Evolutionary conservation across 2,797 vertebrate species (phyloP).

Genomic region (Melanogrammus aeglefinus): DNA sequence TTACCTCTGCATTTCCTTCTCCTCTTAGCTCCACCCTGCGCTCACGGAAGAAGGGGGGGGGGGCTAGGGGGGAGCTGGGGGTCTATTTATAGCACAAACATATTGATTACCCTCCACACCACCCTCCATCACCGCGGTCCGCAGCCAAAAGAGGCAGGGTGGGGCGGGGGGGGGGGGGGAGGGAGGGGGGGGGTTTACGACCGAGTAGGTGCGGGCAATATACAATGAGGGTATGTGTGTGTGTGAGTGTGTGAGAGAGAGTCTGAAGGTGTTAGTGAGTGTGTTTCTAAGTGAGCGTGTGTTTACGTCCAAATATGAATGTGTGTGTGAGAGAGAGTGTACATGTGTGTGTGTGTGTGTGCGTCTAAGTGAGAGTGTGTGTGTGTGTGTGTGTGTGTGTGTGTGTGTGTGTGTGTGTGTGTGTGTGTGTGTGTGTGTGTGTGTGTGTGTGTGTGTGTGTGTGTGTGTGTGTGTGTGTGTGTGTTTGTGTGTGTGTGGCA

Average conservation of each 20-base stretch:
- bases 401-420: not conserved
- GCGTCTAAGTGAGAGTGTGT: not conserved
- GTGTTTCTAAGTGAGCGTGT: not conserved
- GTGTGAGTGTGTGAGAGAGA: no score
- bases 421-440: constrained; percentile 13
- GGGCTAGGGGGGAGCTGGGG: not conserved
- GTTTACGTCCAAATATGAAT: not conserved
- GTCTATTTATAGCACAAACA: constrained; percentile 79
- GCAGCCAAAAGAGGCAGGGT: constrained; percentile 21
- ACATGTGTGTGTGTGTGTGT: no score
- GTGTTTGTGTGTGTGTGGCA: no score
- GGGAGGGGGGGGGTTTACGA: not conserved
- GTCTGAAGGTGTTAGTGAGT: no score
- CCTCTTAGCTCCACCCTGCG: constrained; percentile 62
- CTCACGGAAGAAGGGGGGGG: constrained; percentile 28
- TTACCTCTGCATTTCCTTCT: constrained; percentile 62
- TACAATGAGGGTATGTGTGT: no score
- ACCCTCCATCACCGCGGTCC: constrained; percentile 67
- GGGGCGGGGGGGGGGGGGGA: constrained; percentile 19
- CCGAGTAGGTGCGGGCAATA: not conserved
- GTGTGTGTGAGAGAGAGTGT: no score
- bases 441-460: no score
- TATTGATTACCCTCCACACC: constrained; percentile 77
- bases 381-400: not conserved
- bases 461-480: no score